Evolutionary conservation across 2,113 vertebrate genomes (phyloP).

Genomic region (Dicaeum eximium): DNA sequence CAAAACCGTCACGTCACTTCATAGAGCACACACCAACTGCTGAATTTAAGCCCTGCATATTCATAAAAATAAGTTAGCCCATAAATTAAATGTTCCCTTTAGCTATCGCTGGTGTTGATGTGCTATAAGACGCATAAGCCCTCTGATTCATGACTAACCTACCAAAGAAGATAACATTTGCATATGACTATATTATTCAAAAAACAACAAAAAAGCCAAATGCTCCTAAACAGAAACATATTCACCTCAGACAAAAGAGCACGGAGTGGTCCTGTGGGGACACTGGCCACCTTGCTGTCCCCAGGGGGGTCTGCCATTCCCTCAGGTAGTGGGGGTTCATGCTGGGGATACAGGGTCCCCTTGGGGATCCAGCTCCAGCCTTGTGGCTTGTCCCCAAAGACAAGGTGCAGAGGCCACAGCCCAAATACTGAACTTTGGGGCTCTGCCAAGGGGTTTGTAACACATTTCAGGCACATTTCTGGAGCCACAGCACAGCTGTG

Average conservation of each 20-base stretch:
- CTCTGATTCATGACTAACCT: conserved; percentile 70
- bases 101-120: conserved; percentile 63
- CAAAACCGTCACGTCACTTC: conserved; percentile 64
- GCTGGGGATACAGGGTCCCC: not conserved
- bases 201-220: conserved; percentile 67
- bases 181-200: conserved; percentile 64
- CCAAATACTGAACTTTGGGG: not conserved
- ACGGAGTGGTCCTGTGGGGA: not conserved
- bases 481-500: not conserved
- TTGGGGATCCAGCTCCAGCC: not conserved
- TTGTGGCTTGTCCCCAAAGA: not conserved
- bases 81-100: conserved; percentile 70
- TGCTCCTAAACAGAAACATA: not conserved
- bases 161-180: conserved; percentile 68
- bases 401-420: not conserved
- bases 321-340: not conserved
- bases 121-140: conserved; percentile 64
- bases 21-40: conserved; percentile 69
- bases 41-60: conserved; percentile 67
- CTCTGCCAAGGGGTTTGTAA: not conserved
- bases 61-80: conserved; percentile 69
- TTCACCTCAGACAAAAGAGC: conserved; percentile 52
- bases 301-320: not conserved
- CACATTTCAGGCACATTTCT: not conserved
- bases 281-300: not conserved